Conservation (phyloP, 2,888 invertebrate genomes). For the Ophioninae sp. region DNA sequence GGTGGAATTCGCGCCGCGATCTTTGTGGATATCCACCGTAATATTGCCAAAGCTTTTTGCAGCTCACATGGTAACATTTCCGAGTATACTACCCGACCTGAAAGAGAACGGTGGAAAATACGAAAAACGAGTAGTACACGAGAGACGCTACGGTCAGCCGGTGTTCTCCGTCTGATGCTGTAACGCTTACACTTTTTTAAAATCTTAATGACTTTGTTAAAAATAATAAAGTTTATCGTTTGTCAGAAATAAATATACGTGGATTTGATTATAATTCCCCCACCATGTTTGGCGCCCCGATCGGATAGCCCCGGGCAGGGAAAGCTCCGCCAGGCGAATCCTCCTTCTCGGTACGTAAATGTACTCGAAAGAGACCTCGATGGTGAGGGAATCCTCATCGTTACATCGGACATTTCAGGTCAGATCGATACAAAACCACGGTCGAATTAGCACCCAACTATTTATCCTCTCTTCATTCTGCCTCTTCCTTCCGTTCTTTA, state of each 20-base stretch:
- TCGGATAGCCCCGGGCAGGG: constrained; percentile 73
- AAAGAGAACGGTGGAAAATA: too few relatives aligned
- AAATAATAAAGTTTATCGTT: neutral
- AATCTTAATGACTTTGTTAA: too few relatives aligned
- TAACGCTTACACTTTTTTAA: too few relatives aligned
- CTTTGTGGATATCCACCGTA: neutral
- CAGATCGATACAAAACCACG: neutral
- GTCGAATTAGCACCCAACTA: neutral
- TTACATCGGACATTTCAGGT: neutral
- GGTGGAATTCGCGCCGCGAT: constrained; percentile 18
- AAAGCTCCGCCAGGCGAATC: constrained; percentile 68
- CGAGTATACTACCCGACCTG: too few relatives aligned
- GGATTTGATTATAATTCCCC: too few relatives aligned
- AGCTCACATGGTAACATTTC: too few relatives aligned
- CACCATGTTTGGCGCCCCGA: too few relatives aligned
- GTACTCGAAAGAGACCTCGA: neutral
- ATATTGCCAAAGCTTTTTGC: too few relatives aligned
- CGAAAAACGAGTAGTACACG: too few relatives aligned
- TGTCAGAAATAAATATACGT: too few relatives aligned
- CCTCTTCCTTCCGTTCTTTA: neutral
- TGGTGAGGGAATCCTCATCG: constrained; percentile 1
- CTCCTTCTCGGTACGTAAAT: constrained; percentile 27
- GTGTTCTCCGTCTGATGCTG: too few relatives aligned
- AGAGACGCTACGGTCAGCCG: too few relatives aligned
- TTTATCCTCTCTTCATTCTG: neutral